phyloP scores from a whole-genome alignment of 2,888 invertebrate genomes.

The Plagodis pulveraria region DNA sequence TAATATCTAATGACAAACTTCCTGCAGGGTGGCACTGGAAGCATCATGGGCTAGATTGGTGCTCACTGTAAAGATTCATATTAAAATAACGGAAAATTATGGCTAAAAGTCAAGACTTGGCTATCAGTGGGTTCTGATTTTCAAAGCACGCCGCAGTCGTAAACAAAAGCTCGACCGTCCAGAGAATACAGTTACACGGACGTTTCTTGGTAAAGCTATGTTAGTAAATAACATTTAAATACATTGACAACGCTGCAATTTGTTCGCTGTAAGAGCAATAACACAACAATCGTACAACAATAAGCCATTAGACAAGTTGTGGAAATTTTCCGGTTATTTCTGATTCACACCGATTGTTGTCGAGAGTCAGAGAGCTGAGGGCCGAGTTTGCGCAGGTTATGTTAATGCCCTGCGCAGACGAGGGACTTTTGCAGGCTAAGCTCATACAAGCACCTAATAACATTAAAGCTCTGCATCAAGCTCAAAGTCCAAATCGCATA shows the following conservation, averaged over 20 bases:
- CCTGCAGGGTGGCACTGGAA: no score
- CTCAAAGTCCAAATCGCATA: no score
- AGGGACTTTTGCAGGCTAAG: no score
- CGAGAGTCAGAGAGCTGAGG: slow-evolving; percentile 9
- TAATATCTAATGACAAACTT: no score
- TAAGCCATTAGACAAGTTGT: slow-evolving; percentile 82
- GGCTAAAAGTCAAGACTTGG: no score
- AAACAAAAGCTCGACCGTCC: not conserved
- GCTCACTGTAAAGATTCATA: no score
- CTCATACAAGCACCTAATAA: no score
- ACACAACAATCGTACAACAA: slow-evolving; percentile 73
- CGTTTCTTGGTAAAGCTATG: slow-evolving; percentile 32
- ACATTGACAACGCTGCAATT: slow-evolving; percentile 64
- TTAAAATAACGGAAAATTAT: no score
- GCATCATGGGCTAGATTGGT: no score
- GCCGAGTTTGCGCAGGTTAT: slow-evolving; percentile 26
- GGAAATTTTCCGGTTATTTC: slow-evolving; percentile 83
- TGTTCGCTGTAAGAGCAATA: slow-evolving; percentile 61
- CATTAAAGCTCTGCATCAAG: no score
- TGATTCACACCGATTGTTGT: slow-evolving; percentile 81
- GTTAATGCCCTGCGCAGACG: no score
- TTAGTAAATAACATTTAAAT: slow-evolving; percentile 63
- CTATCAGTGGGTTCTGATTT: no score
- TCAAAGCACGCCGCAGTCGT: not conserved
- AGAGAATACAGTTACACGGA: slow-evolving; percentile 4